Evolutionary conservation across 2,888 invertebrate genomes (phyloP).

Genomic region (Diplolepis rosae): DNA sequence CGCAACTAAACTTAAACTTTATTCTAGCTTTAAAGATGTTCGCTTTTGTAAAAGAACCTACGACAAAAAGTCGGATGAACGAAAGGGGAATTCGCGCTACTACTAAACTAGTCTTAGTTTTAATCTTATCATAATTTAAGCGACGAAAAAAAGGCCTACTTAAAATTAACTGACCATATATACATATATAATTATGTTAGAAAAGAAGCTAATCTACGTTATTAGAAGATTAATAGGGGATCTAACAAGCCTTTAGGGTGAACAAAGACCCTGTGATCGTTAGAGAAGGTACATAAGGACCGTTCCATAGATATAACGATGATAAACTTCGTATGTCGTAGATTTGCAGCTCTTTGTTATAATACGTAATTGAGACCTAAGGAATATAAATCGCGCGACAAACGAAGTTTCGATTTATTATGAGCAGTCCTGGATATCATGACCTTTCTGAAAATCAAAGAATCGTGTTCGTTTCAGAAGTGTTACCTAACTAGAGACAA

Average conservation of each 20-base stretch:
- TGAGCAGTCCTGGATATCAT: slow-evolving; percentile 1
- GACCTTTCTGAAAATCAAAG: slow-evolving; percentile 30
- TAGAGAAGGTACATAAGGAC: slow-evolving; percentile 33
- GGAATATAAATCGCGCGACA: background rate
- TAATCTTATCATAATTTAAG: slow-evolving; percentile 51
- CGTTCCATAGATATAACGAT: slow-evolving; percentile 9
- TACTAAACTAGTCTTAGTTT: slow-evolving; percentile 15
- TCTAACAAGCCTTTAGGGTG: slow-evolving; percentile 48
- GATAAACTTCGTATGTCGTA: background rate
- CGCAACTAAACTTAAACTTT: background rate
- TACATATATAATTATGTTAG: slow-evolving; percentile 42
- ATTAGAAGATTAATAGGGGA: slow-evolving; percentile 36
- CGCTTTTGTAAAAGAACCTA: slow-evolving; percentile 11
- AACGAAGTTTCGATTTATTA: background rate
- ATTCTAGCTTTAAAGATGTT: slow-evolving; percentile 9
- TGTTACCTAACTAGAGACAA: slow-evolving; percentile 54
- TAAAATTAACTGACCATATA: slow-evolving; percentile 53
- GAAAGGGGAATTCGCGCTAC: slow-evolving; percentile 8
- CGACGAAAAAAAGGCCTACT: slow-evolving; percentile 62
- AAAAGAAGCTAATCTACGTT: slow-evolving; percentile 49
- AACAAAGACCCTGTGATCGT: slow-evolving; percentile 35
- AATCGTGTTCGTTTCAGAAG: slow-evolving; percentile 32
- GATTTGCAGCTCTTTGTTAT: background rate
- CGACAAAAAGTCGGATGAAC: background rate
- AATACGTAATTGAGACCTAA: background rate